A percentile compares a stretch with the other conserved stretches of the same genome.
Conservation (phyloP, 2,797 vertebrate genomes). For the Neoniphon sammara region DNA sequence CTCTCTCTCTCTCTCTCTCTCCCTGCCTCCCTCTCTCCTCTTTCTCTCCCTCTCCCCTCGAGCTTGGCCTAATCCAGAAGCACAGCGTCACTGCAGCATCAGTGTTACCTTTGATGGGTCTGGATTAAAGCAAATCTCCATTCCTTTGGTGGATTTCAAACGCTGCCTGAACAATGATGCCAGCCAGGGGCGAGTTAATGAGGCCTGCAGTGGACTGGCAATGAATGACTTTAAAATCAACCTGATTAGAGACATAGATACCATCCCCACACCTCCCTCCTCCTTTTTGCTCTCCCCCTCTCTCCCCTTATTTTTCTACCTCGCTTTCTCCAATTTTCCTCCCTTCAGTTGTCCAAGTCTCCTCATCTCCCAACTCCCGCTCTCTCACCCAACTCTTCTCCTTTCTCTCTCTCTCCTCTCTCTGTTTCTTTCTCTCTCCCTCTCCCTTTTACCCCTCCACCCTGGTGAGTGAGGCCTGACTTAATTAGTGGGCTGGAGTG, state of each 20-base stretch:
- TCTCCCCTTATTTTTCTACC: constrained; percentile 37
- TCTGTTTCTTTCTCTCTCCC: constrained; percentile 9
- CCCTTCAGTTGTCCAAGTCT: constrained; percentile 54
- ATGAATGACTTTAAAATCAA: constrained; percentile 88
- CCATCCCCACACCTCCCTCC: constrained; percentile 64
- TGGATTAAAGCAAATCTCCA: constrained; percentile 93
- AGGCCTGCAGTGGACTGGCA: constrained; percentile 86
- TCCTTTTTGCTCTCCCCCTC: constrained; percentile 61
- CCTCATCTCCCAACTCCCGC: constrained; percentile 27
- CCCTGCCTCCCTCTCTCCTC: not conserved
- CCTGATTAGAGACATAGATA: constrained; percentile 85
- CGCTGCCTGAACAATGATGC: constrained; percentile 89
- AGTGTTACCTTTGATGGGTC: constrained; percentile 90
- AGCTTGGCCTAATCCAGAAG: constrained; percentile 82
- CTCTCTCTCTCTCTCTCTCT: constrained; percentile 30
- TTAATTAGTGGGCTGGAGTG: constrained; percentile 92
- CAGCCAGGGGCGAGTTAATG: constrained; percentile 91
- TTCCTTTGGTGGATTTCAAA: constrained; percentile 95
- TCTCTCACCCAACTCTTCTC: constrained; percentile 35
- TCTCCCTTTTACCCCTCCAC: constrained; percentile 70
- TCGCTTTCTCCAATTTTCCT: constrained; percentile 45
- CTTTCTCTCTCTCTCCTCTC: constrained; percentile 27
- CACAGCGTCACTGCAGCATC: constrained; percentile 81
- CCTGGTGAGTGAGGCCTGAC: constrained; percentile 89
- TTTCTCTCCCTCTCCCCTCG: constrained; percentile 46